Percentiles rank a stretch among this genome's conserved stretches.
Conservation (phyloP, 2,113 vertebrate genomes). For the Phoxinus phoxinus region DNA sequence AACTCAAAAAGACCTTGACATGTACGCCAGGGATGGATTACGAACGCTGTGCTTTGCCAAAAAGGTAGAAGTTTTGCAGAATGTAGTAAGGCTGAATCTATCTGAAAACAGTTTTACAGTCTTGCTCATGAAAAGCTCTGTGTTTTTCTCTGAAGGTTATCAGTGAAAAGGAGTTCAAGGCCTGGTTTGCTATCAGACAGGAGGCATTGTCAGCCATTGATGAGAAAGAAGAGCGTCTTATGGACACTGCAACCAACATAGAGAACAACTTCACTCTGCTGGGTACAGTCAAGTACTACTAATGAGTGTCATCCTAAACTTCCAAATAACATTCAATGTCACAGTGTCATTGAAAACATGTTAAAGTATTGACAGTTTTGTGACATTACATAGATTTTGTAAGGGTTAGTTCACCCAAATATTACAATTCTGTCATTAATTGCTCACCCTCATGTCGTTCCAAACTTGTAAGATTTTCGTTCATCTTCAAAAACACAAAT, state of each 20-base stretch:
- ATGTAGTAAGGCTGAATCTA: background rate
- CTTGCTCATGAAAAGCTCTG: background rate
- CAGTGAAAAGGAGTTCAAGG: conserved; percentile 79
- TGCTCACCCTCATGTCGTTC: no score
- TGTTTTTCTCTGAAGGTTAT: conserved; percentile 77
- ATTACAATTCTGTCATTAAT: no score
- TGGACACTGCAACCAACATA: conserved; percentile 78
- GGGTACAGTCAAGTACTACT: conserved; percentile 65
- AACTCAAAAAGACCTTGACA: conserved; percentile 88
- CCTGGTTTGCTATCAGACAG: conserved; percentile 83
- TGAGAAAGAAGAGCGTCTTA: conserved; percentile 80
- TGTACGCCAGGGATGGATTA: conserved; percentile 87
- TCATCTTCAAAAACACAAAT: no score
- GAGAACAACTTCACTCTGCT: conserved; percentile 84
- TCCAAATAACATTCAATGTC: background rate
- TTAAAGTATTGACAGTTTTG: background rate
- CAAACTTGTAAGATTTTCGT: no score
- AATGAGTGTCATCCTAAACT: background rate
- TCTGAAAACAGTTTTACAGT: background rate
- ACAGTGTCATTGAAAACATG: background rate
- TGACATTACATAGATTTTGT: background rate
- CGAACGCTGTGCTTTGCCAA: conserved; percentile 90
- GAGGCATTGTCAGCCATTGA: conserved; percentile 84
- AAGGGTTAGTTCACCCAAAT: no score
- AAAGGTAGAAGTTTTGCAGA: conserved; percentile 77